Evolutionary conservation across 2,888 invertebrate species (phyloP).

Genomic region (Altica lythri): DNA sequence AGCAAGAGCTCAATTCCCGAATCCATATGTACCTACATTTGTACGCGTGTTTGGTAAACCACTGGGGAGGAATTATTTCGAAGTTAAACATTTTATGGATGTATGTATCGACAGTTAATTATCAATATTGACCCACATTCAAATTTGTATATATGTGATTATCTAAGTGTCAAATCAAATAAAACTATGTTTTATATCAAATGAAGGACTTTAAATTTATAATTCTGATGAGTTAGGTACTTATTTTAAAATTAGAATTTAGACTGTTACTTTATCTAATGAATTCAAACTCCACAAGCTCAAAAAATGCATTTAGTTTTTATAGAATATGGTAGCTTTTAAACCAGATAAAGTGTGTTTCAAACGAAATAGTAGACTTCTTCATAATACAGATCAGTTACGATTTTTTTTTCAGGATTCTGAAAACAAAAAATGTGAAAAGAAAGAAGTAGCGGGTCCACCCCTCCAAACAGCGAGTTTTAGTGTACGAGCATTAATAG

Average conservation of each 20-base stretch:
- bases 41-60: background rate
- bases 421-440: slow-evolving; percentile 83
- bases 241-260: no score
- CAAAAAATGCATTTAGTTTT: no score
- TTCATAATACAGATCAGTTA: no score
- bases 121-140: background rate
- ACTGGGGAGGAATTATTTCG: background rate
- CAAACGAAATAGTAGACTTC: no score
- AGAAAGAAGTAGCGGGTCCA: slow-evolving; percentile 80
- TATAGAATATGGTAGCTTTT: no score
- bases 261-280: no score
- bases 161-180: no score
- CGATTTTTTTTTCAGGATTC: slow-evolving; percentile 69
- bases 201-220: no score
- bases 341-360: no score
- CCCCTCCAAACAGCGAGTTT: slow-evolving; percentile 92
- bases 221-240: no score
- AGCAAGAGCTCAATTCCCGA: background rate
- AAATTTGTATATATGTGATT: background rate
- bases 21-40: background rate
- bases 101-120: background rate
- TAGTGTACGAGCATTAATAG: slow-evolving; percentile 86
- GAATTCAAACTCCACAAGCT: no score
- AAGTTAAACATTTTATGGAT: slow-evolving; percentile 2
- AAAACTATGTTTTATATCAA: no score